A percentile compares a stretch with the other conserved stretches of the same genome.
phyloP scores from a whole-genome alignment of 2,888 invertebrate genomes.

The Atrina japonica region DNA sequence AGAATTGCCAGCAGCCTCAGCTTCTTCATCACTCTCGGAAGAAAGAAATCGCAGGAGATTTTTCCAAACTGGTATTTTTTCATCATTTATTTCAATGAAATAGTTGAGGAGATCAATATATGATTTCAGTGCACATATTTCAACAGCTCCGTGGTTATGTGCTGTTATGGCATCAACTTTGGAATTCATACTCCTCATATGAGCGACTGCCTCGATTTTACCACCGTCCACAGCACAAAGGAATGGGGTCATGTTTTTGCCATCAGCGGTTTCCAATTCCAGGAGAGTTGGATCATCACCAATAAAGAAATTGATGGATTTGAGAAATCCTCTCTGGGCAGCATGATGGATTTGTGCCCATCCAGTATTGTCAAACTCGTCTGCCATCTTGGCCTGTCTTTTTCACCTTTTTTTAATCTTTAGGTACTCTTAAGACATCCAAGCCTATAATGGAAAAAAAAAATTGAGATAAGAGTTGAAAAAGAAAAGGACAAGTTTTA shows the following conservation, averaged over 20 bases:
- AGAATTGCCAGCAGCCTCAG: constrained; percentile 72
- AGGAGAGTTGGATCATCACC: constrained; percentile 72
- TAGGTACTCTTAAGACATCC: neutral
- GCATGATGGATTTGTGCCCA: constrained; percentile 80
- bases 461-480: too few relatives aligned
- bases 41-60: constrained; percentile 71
- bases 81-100: constrained; percentile 70
- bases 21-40: constrained; percentile 75
- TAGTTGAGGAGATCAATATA: constrained; percentile 70
- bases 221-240: constrained; percentile 76
- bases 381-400: constrained; percentile 35
- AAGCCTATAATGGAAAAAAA: neutral
- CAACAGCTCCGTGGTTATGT: constrained; percentile 78
- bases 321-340: constrained; percentile 77
- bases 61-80: constrained; percentile 75
- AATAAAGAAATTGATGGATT: constrained; percentile 78
- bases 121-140: constrained; percentile 75
- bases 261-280: constrained; percentile 78
- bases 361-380: constrained; percentile 76
- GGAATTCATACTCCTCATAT: constrained; percentile 73
- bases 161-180: constrained; percentile 72
- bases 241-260: constrained; percentile 76
- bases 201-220: constrained; percentile 72
- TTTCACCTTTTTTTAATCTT: neutral
- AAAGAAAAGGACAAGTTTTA: too few relatives aligned